These are phyloP conservation scores for Phrynocephalus guinanensis DNA, from an alignment of 2,797 vertebrate genomes.

Conservation along the genomic window DNA sequence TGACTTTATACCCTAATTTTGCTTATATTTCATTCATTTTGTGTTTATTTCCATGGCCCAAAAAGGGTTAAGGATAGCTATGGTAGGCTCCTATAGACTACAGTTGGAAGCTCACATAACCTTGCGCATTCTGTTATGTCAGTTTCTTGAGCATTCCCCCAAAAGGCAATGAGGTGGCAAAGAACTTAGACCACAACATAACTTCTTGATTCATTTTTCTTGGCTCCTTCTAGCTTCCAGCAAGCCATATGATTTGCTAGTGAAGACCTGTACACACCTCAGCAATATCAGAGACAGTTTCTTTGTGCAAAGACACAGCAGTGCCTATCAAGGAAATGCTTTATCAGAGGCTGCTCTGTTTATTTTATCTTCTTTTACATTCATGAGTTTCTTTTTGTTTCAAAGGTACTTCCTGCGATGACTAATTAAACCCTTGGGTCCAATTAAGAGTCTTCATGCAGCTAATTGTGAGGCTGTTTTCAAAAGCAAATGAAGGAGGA, in stretches of 20 bases:
- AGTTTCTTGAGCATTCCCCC: not conserved
- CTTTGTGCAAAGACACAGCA: not conserved
- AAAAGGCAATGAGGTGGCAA: not conserved
- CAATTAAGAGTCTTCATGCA: constrained; percentile 46
- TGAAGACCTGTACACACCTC: not conserved
- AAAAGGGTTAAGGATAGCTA: too few species aligned
- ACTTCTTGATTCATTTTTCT: not conserved
- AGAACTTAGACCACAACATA: too few species aligned
- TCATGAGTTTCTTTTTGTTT: constrained; percentile 30
- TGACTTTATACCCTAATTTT: too few species aligned
- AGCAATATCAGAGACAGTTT: constrained; percentile 7
- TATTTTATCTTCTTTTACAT: not conserved
- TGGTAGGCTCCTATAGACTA: too few species aligned
- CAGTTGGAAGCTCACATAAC: not conserved
- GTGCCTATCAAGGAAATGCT: not conserved
- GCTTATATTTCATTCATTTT: too few species aligned
- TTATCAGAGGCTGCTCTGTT: constrained; percentile 9
- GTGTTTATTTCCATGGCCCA: too few species aligned
- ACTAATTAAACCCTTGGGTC: constrained; percentile 39
- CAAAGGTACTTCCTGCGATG: not conserved
- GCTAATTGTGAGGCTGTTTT: constrained; percentile 40
- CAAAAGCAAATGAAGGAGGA: constrained; percentile 34
- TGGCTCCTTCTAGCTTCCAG: not conserved
- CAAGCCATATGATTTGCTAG: constrained; percentile 13
- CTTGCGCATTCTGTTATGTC: not conserved